A percentile compares a stretch with the other conserved stretches of the same genome.
Evolutionary conservation across 2,797 vertebrate genomes (phyloP).

Genomic region (Margarornis squamiger): DNA sequence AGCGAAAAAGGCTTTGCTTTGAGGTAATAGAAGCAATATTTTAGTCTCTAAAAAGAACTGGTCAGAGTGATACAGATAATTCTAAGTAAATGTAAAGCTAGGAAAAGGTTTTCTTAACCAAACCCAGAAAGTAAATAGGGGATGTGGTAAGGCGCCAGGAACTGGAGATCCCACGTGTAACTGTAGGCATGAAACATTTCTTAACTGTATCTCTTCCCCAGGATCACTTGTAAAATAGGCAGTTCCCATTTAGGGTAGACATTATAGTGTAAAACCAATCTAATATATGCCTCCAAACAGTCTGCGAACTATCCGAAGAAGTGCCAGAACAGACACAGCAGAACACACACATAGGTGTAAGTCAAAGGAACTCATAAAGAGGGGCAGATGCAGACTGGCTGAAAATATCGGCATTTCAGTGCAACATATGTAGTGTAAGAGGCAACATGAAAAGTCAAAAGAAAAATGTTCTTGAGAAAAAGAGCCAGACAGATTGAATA

Average conservation of each 20-base stretch:
- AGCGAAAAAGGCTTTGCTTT: not conserved
- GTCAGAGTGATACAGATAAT: not conserved
- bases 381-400: not conserved
- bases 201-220: slow-evolving; percentile 5
- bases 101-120: not conserved
- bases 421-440: not conserved
- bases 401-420: not conserved
- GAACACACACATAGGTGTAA: not conserved
- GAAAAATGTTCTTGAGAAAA: not conserved
- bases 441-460: not conserved
- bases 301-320: not conserved
- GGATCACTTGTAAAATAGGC: not conserved
- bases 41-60: not conserved
- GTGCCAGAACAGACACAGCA: not conserved
- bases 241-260: not conserved
- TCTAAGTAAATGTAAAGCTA: not conserved
- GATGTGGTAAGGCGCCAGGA: not conserved
- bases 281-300: not conserved
- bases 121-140: not conserved
- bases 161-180: not conserved
- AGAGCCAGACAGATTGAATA: not conserved
- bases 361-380: not conserved
- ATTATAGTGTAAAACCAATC: not conserved
- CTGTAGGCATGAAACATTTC: slow-evolving; percentile 3
- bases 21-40: not conserved